phyloP scores from a whole-genome alignment of 2,797 vertebrate genomes.

The Pyrocephalus nanus region DNA sequence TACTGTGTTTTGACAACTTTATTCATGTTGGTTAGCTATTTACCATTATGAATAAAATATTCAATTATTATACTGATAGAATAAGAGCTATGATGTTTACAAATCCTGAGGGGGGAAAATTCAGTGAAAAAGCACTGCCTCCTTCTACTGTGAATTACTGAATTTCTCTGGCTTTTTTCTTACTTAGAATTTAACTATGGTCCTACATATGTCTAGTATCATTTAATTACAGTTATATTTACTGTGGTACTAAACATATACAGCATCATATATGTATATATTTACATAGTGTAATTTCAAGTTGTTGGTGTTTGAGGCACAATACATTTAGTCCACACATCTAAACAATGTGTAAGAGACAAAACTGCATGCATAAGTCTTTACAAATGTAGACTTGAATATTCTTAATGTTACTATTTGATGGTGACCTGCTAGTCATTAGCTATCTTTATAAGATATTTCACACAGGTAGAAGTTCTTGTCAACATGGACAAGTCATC shows the following conservation, averaged over 20 bases:
- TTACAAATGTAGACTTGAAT: constrained; percentile 73
- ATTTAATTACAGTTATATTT: constrained; percentile 66
- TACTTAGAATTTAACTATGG: constrained; percentile 68
- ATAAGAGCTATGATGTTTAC: constrained; percentile 78
- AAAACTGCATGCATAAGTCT: constrained; percentile 71
- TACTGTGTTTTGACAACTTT: constrained; percentile 83
- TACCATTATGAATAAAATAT: constrained; percentile 77
- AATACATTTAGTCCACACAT: constrained; percentile 72
- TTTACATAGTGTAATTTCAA: constrained; percentile 68
- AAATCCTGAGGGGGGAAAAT: constrained; percentile 61
- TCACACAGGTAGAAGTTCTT: constrained; percentile 62
- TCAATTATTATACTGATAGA: constrained; percentile 69
- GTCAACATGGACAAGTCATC: constrained; percentile 61
- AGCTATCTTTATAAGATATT: constrained; percentile 82
- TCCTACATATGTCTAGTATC: constrained; percentile 69
- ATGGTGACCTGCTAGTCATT: constrained; percentile 76
- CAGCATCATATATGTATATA: constrained; percentile 67
- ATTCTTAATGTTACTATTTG: constrained; percentile 75
- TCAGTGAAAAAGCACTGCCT: constrained; percentile 64
- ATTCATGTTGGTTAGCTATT: constrained; percentile 77
- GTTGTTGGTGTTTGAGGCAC: constrained; percentile 76
- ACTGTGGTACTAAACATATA: constrained; percentile 72
- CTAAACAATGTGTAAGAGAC: constrained; percentile 71
- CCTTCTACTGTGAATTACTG: constrained; percentile 75
- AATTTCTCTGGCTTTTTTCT: constrained; percentile 58